Conservation (phyloP, 2,113 vertebrate genomes). For the Centropristis striata region DNA sequence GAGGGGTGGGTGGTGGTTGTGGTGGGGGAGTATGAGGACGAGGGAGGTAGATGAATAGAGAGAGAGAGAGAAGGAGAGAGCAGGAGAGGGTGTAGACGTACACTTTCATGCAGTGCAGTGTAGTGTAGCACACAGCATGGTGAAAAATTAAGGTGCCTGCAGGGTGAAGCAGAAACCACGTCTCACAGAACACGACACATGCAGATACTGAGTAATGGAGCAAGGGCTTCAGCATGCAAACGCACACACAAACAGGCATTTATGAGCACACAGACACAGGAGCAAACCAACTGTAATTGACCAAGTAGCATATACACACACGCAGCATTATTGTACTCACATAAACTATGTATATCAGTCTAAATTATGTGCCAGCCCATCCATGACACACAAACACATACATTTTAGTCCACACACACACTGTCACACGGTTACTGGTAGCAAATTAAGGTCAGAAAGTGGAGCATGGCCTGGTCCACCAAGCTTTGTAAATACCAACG, state of each 20-base stretch:
- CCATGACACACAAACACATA: slow-evolving; percentile 40
- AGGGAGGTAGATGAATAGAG: slow-evolving; percentile 62
- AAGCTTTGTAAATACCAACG: slow-evolving; percentile 79
- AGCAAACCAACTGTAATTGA: slow-evolving; percentile 24
- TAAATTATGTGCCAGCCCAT: slow-evolving; percentile 20
- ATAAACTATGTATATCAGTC: slow-evolving; percentile 23
- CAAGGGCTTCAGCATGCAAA: slow-evolving; percentile 37
- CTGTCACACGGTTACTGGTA: slow-evolving; percentile 13
- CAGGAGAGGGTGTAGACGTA: slow-evolving; percentile 51
- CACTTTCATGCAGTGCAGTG: slow-evolving; percentile 72
- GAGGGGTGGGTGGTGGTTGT: slow-evolving; percentile 47
- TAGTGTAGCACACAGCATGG: slow-evolving; percentile 66
- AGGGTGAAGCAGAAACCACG: slow-evolving; percentile 71
- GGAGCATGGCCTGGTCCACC: slow-evolving; percentile 59
- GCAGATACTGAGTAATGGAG: slow-evolving; percentile 73
- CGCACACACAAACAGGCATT: slow-evolving; percentile 32
- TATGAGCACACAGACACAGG: slow-evolving; percentile 21
- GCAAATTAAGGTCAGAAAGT: slow-evolving; percentile 82
- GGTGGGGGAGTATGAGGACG: slow-evolving; percentile 33
- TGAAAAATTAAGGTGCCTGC: slow-evolving; percentile 84
- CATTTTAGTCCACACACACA: slow-evolving; percentile 23
- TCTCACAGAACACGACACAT: slow-evolving; percentile 72
- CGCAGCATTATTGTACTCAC: slow-evolving; percentile 10
- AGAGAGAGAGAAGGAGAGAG: slow-evolving; percentile 28
- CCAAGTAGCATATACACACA: background rate